Evolutionary conservation across 1,140 invertebrate genomes (phyloP).

Genomic region (Drosophila repletoides): DNA sequence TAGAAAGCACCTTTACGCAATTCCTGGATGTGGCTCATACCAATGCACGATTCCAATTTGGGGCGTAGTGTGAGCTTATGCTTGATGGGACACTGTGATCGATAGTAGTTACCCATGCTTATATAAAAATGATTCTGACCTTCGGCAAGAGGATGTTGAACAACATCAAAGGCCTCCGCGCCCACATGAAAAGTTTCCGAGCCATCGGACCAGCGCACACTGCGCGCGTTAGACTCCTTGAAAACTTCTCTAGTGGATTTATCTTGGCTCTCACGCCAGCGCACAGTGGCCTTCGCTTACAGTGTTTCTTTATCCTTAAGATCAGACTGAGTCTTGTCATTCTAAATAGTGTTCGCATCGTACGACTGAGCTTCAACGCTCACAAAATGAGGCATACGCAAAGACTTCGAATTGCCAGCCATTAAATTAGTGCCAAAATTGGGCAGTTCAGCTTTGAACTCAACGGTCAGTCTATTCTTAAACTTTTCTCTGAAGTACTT

Average conservation of each 20-base stretch:
- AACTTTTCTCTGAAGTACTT: not conserved
- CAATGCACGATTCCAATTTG: slow-evolving; percentile 44
- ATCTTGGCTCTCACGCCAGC: slow-evolving; percentile 37
- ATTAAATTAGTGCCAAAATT: not conserved
- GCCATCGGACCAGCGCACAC: slow-evolving; percentile 54
- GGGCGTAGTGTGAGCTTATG: slow-evolving; percentile 49
- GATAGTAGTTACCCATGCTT: slow-evolving; percentile 24
- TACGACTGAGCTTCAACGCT: slow-evolving; percentile 3
- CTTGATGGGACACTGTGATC: slow-evolving; percentile 19
- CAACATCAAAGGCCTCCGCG: slow-evolving; percentile 49
- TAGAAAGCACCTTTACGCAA: slow-evolving; percentile 25
- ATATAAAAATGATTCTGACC: slow-evolving; percentile 31
- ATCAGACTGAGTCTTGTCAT: not conserved
- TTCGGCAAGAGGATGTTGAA: slow-evolving; percentile 5
- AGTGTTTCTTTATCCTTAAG: no score
- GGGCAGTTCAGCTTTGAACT: slow-evolving; percentile 34
- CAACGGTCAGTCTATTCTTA: slow-evolving; percentile 10
- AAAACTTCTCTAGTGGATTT: not conserved
- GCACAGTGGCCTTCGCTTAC: slow-evolving; percentile 32
- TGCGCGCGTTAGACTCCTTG: slow-evolving; percentile 46
- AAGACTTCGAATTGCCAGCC: not conserved
- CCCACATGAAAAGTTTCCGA: slow-evolving; percentile 59
- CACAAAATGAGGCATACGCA: slow-evolving; percentile 12
- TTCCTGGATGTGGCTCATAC: slow-evolving; percentile 38
- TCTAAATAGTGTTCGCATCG: not conserved